Conservation (phyloP, 2,888 invertebrate genomes). For the Eristalis pertinax region DNA sequence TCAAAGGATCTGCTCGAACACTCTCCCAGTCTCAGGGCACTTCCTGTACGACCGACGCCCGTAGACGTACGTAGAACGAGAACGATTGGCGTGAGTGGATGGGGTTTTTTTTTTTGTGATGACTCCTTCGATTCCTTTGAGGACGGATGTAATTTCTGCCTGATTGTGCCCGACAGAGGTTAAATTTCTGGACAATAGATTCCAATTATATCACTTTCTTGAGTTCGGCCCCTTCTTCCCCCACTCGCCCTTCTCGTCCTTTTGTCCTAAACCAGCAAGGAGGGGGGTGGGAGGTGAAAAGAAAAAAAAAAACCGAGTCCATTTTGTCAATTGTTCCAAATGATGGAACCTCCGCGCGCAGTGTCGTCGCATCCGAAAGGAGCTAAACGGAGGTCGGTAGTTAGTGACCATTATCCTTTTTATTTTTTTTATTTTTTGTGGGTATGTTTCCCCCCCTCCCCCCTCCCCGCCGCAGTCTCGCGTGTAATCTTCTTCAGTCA, state of each 20-base stretch:
- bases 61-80: background rate
- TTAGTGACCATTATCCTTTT: constrained; percentile 69
- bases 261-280: constrained; percentile 31
- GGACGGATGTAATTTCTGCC: constrained; percentile 67
- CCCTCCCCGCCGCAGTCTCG: background rate
- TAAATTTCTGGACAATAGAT: constrained; percentile 69
- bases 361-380: background rate
- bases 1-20: constrained; percentile 9
- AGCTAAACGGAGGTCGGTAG: constrained; percentile 49
- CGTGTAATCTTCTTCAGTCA: constrained; percentile 47
- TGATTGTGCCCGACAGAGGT: constrained; percentile 65
- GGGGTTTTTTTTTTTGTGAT: constrained; percentile 57
- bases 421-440: background rate
- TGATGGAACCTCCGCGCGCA: constrained; percentile 8
- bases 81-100: background rate
- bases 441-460: background rate
- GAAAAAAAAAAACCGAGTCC: constrained; percentile 27
- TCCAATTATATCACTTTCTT: constrained; percentile 72
- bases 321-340: constrained; percentile 66
- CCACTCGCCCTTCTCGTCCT: constrained; percentile 9
- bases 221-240: constrained; percentile 12
- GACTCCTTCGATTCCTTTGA: constrained; percentile 63
- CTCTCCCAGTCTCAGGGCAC: background rate
- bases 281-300: background rate
- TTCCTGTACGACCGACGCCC: too few species aligned